Conservation (phyloP, 2,888 invertebrate species). For the Cosmopolites sordidus region DNA sequence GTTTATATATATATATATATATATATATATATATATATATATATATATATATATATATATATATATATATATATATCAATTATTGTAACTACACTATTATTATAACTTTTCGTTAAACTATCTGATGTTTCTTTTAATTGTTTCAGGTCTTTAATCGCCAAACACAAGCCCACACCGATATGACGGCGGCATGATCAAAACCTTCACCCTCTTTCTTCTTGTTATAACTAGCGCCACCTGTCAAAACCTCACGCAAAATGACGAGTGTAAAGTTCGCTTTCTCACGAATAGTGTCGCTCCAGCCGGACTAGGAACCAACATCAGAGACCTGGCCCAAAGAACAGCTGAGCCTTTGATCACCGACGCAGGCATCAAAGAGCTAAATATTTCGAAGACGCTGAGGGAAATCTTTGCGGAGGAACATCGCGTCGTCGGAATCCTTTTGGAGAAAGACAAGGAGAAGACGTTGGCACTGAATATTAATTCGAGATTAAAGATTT, state of each 20-base stretch:
- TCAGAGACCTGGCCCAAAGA: neutral
- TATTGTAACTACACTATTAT: no score
- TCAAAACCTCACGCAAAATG: slow-evolving; percentile 44
- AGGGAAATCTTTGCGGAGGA: no score
- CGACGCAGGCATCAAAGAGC: no score
- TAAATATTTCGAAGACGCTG: no score
- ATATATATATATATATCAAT: no score
- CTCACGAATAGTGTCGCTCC: slow-evolving; percentile 42
- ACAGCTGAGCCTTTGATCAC: neutral
- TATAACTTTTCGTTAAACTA: no score
- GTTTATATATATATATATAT: no score
- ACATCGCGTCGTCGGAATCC: no score
- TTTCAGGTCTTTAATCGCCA: slow-evolving; percentile 37
- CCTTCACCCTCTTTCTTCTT: slow-evolving; percentile 44
- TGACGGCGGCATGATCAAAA: slow-evolving; percentile 47
- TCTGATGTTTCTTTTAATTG: slow-evolving; percentile 10
- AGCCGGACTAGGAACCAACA: slow-evolving; percentile 35
- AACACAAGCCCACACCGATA: slow-evolving; percentile 27
- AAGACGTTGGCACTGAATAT: slow-evolving; percentile 39
- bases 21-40: no score
- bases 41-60: no score
- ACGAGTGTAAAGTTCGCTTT: slow-evolving; percentile 39
- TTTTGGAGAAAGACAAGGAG: slow-evolving; percentile 42
- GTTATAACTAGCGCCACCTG: slow-evolving; percentile 51
- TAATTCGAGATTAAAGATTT: slow-evolving; percentile 38